phyloP scores from a whole-genome alignment of 2,888 invertebrate genomes.

The Margaritifera margaritifera region DNA sequence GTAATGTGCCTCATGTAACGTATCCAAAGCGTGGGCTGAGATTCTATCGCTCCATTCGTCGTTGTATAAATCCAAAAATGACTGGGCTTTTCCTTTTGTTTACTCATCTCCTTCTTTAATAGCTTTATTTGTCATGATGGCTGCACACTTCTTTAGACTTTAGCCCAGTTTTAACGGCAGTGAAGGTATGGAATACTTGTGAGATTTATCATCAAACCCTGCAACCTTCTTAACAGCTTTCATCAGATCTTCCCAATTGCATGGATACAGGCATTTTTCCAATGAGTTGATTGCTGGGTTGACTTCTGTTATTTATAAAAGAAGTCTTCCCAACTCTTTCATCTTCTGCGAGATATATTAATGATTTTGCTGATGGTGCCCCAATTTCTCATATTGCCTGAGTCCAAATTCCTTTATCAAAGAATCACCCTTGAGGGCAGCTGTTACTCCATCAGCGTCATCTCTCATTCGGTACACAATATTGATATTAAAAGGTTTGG shows the following conservation, averaged over 20 bases:
- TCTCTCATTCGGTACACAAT: constrained; percentile 22
- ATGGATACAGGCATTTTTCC: constrained; percentile 6
- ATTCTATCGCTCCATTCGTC: constrained; percentile 21
- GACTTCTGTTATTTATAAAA: constrained; percentile 3
- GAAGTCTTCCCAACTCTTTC: constrained; percentile 18
- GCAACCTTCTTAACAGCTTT: constrained; percentile 10
- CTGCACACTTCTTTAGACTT: constrained; percentile 14
- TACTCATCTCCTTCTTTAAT: constrained; percentile 8
- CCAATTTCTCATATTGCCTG: constrained; percentile 11
- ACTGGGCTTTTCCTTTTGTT: neutral
- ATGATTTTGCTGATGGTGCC: constrained; percentile 5
- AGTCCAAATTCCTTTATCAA: constrained; percentile 19
- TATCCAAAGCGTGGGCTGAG: constrained; percentile 6
- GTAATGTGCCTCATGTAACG: constrained; percentile 5
- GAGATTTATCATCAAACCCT: constrained; percentile 11
- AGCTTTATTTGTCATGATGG: neutral
- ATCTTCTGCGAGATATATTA: constrained; percentile 13
- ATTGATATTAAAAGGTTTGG: constrained; percentile 3
- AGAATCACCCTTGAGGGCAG: constrained; percentile 11
- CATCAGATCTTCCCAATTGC: constrained; percentile 12
- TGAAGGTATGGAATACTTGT: constrained; percentile 18
- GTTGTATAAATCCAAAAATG: constrained; percentile 13
- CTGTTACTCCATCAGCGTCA: constrained; percentile 12
- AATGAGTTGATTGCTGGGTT: constrained; percentile 8
- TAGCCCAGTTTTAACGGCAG: constrained; percentile 25